phyloP scores from a whole-genome alignment of 2,797 vertebrate species.

The Anabacerthia variegaticeps region DNA sequence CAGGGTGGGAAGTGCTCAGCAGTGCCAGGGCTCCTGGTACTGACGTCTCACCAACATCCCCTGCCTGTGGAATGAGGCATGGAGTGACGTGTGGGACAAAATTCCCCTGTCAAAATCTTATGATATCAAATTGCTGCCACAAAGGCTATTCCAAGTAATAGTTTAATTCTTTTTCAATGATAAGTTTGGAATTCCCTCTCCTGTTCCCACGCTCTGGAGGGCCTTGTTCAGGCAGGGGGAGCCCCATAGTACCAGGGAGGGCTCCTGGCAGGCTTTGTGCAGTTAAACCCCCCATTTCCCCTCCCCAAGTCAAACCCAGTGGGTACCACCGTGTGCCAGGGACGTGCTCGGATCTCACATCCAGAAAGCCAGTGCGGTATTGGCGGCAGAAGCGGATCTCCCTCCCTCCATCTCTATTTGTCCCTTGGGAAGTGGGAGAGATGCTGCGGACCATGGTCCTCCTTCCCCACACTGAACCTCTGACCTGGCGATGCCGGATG shows the following conservation, averaged over 20 bases:
- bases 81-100: accelerated
- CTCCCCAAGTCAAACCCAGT: not conserved
- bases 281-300: accelerated
- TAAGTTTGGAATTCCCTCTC: not conserved
- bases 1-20: not conserved
- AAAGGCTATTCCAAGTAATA: not conserved
- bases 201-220: accelerated
- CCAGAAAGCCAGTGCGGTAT: accelerated
- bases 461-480: not conserved
- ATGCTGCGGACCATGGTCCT: not conserved
- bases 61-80: not conserved
- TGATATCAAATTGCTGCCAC: not conserved
- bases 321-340: not conserved
- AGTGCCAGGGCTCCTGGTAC: not conserved
- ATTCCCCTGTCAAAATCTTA: accelerated
- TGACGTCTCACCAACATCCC: not conserved
- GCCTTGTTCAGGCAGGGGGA: not conserved
- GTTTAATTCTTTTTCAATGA: accelerated
- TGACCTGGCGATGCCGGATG: not conserved
- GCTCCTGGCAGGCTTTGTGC: constrained; percentile 8
- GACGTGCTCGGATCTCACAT: not conserved
- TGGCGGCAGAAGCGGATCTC: not conserved
- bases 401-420: not conserved
- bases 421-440: not conserved
- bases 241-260: accelerated